These are phyloP conservation scores for Pseudonaja textilis DNA, from an alignment of 2,113 vertebrate species.

Conservation along the genomic window DNA sequence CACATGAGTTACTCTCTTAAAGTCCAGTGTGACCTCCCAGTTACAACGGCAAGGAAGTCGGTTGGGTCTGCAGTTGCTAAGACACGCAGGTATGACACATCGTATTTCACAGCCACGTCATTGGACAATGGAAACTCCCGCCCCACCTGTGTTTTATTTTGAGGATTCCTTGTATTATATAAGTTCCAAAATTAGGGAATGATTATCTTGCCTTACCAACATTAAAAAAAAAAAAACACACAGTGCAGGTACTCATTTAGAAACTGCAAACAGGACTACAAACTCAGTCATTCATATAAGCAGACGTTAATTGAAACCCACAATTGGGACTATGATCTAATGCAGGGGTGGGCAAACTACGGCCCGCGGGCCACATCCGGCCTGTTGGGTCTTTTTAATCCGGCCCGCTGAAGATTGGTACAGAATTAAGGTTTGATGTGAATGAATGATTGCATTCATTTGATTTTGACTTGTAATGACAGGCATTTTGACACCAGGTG, in stretches of 20 bases:
- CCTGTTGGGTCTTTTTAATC: too few relatives aligned
- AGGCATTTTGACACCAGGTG: too few relatives aligned
- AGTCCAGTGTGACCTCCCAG: neutral
- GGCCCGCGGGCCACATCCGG: too few relatives aligned
- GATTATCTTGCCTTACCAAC: neutral
- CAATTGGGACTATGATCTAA: neutral
- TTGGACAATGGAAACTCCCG: neutral
- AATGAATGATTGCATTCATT: too few relatives aligned
- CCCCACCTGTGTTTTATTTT: neutral
- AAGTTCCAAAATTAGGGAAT: neutral
- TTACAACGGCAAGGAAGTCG: neutral
- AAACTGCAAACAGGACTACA: neutral
- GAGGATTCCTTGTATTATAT: neutral
- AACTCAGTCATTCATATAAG: neutral
- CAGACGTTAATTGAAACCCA: neutral
- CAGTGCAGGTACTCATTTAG: neutral
- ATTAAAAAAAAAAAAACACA: neutral
- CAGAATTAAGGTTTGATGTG: too few relatives aligned
- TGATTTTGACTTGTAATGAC: too few relatives aligned
- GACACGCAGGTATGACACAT: neutral
- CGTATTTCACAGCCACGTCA: neutral
- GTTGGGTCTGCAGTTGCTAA: neutral
- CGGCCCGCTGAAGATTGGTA: too few relatives aligned
- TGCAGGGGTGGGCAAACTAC: too few relatives aligned
- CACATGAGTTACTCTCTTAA: neutral